Evolutionary conservation across 2,888 invertebrate genomes (phyloP).

Genomic region (Amblyjoppa fuscipennis): DNA sequence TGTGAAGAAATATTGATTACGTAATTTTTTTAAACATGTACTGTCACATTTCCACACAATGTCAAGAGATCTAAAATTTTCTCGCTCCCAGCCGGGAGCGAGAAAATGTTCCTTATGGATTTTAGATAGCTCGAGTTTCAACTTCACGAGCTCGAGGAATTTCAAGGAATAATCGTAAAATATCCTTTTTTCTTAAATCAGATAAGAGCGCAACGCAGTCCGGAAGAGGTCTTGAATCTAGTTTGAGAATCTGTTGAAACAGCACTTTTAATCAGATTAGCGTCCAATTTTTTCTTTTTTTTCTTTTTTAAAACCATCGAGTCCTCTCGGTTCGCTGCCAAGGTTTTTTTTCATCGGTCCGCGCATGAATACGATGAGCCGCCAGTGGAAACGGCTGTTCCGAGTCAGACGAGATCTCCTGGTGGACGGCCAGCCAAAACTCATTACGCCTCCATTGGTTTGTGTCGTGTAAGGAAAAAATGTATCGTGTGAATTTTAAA

Average conservation of each 20-base stretch:
- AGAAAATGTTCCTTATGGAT: not conserved
- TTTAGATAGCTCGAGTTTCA: slow-evolving; percentile 17
- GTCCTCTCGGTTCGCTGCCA: slow-evolving; percentile 27
- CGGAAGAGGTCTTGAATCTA: slow-evolving; percentile 45
- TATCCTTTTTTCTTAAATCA: slow-evolving; percentile 45
- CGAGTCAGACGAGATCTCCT: slow-evolving; percentile 5
- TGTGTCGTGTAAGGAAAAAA: not conserved
- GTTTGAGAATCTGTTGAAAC: slow-evolving; percentile 55
- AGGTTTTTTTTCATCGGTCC: slow-evolving; percentile 15
- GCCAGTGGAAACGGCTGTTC: slow-evolving; percentile 31
- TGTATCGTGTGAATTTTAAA: not conserved
- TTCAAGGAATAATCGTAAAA: slow-evolving; percentile 27
- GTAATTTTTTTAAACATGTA: not conserved
- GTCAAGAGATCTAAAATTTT: not conserved
- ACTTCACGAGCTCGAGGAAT: slow-evolving; percentile 20
- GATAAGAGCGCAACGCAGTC: slow-evolving; percentile 41
- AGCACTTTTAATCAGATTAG: slow-evolving; percentile 55
- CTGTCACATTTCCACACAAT: not conserved
- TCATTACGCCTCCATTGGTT: not conserved
- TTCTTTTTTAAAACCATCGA: not conserved
- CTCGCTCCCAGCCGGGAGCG: not conserved
- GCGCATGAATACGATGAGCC: slow-evolving; percentile 25
- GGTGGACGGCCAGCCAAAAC: slow-evolving; percentile 1
- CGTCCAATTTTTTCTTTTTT: slow-evolving; percentile 28
- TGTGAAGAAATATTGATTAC: not conserved